Percentiles rank a stretch among this genome's conserved stretches.
These are phyloP conservation scores for Sebastes variabilis DNA, from an alignment of 2,797 vertebrate genomes.

Conservation along the genomic window DNA sequence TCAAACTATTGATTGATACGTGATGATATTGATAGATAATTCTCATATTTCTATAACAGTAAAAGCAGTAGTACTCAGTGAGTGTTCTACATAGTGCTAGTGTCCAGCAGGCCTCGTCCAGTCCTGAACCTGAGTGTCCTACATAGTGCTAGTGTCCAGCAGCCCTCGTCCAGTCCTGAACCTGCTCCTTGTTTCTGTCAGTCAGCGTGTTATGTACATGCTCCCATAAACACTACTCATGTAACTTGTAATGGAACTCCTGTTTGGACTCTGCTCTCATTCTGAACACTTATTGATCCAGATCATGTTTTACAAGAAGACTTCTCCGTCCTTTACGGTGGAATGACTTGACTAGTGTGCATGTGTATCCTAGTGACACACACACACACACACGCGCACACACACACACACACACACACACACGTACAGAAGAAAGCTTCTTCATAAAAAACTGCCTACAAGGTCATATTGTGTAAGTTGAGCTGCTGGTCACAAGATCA, in stretches of 20 bases:
- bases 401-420: no score
- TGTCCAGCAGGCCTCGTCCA: neutral
- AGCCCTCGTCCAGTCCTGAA: neutral
- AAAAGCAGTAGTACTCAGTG: neutral
- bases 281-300: neutral
- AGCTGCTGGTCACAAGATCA: neutral
- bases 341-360: neutral
- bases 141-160: neutral
- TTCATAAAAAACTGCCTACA: neutral
- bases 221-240: neutral
- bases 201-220: neutral
- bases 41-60: neutral
- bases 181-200: neutral
- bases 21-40: neutral
- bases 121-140: neutral
- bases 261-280: constrained; percentile 10
- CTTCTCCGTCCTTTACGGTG: neutral
- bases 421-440: no score
- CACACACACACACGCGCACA: no score
- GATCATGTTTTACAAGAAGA: neutral
- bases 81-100: neutral
- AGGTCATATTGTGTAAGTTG: neutral
- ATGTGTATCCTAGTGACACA: no score
- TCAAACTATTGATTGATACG: neutral
- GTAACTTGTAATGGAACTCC: neutral